Evolutionary conservation across 2,888 invertebrate genomes (phyloP).

Genomic region (Axea sp.): DNA sequence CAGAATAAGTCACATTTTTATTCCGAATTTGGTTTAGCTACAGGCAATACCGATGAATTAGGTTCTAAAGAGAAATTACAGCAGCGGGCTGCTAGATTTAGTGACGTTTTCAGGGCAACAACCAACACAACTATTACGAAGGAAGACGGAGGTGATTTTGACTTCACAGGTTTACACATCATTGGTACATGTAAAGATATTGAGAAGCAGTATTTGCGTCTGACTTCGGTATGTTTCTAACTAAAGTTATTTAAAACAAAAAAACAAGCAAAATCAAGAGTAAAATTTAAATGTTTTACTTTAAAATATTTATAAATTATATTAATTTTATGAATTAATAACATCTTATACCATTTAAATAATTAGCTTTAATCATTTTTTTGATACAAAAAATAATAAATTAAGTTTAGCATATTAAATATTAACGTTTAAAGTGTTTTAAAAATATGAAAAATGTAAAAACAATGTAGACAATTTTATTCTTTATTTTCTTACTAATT

Average conservation of each 20-base stretch:
- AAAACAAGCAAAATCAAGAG: too few species aligned
- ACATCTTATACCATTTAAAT: too few species aligned
- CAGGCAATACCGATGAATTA: constrained; percentile 83
- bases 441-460: too few species aligned
- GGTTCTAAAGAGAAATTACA: constrained; percentile 89
- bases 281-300: too few species aligned
- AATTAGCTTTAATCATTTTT: too few species aligned
- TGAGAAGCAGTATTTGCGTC: constrained; percentile 96
- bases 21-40: constrained; percentile 84
- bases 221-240: constrained; percentile 84
- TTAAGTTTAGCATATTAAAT: too few species aligned
- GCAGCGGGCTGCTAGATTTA: constrained; percentile 94
- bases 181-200: constrained; percentile 96
- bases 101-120: constrained; percentile 80
- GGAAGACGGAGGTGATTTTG: constrained; percentile 87
- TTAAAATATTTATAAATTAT: too few species aligned
- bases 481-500: too few species aligned
- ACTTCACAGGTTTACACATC: constrained; percentile 92
- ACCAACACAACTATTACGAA: constrained; percentile 60
- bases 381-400: too few species aligned
- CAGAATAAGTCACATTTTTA: constrained; percentile 83
- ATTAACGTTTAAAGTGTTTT: too few species aligned
- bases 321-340: too few species aligned
- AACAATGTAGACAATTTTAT: too few species aligned
- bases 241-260: neutral